Evolutionary conservation across 2,113 vertebrate genomes (phyloP), one percentile per base, ranked within the genome.

Genomic region (Chrysochloris asiatica): DNA sequence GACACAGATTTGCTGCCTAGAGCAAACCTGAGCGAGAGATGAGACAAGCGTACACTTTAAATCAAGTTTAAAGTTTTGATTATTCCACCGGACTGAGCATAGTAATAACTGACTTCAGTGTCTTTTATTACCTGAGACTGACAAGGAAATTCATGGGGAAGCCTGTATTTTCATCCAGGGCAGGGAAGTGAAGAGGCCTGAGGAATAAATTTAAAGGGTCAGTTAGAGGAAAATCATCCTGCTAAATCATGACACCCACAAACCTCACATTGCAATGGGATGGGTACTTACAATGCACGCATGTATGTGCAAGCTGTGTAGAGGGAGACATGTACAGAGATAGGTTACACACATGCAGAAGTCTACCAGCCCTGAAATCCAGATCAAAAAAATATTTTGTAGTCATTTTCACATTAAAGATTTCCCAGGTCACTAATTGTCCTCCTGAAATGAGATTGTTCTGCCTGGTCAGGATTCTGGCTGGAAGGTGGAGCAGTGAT

Each of bases 251-350:
- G 0, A 1, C 30, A 0, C 2, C 61, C 72, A 19, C 30, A 8
- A 33, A 4, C 36, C 22, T 41, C 43, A 19, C 30, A 0, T 2
- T 28, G 6, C 22, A 26, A 12, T 43, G 13, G 0, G 2, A 6
- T 2, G 6, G 28, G 2, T 19, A 4, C 0, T 0, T 1, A 10
- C 0, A 0, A 3, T 4, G 9, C 2, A 0, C 0, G 47, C 5
- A 22, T 11, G 19, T 24, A 16, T 54, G 10, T 19, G 2, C 2
- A 1, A 1, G 2, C 43, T 0, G 1, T 10, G 16, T 5, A 6
- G 0, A 0, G 12, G 45, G 2, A 22, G 48, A 22, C 4, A 1
- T 3, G 1, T 0, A 0, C 65, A 36, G 9, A 26, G 17, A 69
- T 21, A 8, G 36, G 14, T 0, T 2, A 10, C 9, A 30, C 3